Evolutionary conservation across 2,113 vertebrate species (phyloP).

Genomic region (Lagopus muta): DNA sequence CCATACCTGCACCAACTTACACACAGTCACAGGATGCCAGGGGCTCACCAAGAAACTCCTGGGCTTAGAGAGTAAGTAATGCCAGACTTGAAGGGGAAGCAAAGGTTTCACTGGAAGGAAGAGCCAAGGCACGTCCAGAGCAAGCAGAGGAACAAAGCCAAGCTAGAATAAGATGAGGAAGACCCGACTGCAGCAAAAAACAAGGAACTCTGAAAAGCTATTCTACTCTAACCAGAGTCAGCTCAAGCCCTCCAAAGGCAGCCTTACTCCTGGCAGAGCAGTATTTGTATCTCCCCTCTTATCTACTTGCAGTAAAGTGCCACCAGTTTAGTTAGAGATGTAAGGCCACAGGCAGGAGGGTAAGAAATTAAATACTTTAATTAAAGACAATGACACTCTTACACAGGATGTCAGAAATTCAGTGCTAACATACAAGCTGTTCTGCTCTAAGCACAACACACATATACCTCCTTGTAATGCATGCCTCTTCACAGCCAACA

Average conservation of each 20-base stretch:
- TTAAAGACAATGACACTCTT: not conserved
- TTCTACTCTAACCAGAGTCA: not conserved
- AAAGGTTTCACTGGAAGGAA: not conserved
- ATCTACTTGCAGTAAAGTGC: not conserved
- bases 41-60: not conserved
- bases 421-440: not conserved
- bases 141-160: not conserved
- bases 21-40: not conserved
- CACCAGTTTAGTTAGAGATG: not conserved
- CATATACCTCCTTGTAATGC: not conserved
- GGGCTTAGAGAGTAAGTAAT: not conserved
- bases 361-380: not conserved
- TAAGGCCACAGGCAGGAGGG: not conserved
- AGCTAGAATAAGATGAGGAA: not conserved
- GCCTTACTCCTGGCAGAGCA: not conserved
- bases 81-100: not conserved
- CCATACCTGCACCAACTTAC: not conserved
- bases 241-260: not conserved
- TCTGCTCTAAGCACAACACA: not conserved
- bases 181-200: not conserved
- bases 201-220: not conserved
- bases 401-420: not conserved
- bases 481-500: not conserved
- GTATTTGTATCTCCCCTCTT: not conserved
- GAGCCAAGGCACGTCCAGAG: not conserved